These are phyloP conservation scores for Leucopternis melanops DNA, from an alignment of 2,113 vertebrate genomes.

Conservation along the genomic window DNA sequence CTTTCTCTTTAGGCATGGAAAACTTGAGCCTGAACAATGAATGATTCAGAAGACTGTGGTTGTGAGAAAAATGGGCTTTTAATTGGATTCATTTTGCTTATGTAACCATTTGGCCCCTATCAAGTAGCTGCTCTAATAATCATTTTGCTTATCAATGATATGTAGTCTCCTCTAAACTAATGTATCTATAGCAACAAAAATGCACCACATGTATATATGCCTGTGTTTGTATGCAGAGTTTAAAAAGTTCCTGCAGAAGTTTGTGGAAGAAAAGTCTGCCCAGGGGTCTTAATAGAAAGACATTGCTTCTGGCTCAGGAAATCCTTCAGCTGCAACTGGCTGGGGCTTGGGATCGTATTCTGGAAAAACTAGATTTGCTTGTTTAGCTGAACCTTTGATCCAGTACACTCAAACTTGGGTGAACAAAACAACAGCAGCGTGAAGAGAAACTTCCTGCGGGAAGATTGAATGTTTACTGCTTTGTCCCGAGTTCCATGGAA, in stretches of 20 bases:
- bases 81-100: constrained; percentile 41
- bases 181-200: neutral
- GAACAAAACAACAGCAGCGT: neutral
- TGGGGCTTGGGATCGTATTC: neutral
- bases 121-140: neutral
- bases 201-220: neutral
- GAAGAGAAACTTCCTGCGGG: neutral
- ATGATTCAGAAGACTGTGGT: constrained; percentile 45
- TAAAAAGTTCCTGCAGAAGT: neutral
- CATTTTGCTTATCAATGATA: neutral
- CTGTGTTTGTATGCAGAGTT: neutral
- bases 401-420: neutral
- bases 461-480: neutral
- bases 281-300: neutral
- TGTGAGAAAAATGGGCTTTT: constrained; percentile 34
- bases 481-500: neutral
- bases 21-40: constrained; percentile 38
- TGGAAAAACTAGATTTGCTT: constrained; percentile 5
- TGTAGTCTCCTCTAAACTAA: neutral
- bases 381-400: neutral
- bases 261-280: neutral
- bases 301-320: neutral
- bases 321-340: neutral
- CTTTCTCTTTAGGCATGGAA: constrained; percentile 36
- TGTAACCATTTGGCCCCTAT: constrained; percentile 2